Base-by-base conservation (phyloP, 2,797 vertebrate species). In the Myripristis murdjan region DNA sequence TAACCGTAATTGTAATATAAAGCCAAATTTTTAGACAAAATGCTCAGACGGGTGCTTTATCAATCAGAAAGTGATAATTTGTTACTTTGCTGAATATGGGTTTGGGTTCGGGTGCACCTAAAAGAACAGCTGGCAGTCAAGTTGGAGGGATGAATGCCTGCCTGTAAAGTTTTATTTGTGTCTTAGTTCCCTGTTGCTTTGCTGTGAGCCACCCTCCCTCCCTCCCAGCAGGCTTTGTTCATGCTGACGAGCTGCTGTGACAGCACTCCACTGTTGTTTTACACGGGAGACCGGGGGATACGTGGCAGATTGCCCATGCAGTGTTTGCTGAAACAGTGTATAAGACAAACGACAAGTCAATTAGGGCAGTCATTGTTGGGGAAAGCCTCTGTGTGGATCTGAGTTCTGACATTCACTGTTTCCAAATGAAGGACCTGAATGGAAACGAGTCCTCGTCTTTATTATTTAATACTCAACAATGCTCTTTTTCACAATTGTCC, bases 201-300 rank as follows among this genome's bases (percentile, higher is more conserved):
- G 28, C 7, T 6, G 28, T 57, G 56, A 20, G 37, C 18, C 22
- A n/a, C 23, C 11, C 54, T n/a, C 44, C n/a, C 14, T 33, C 28
- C 24, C 11, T 47, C 24, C 43, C 20, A 49, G 77, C 26, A 56
- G 11, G 35, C 23, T 52, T 44, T 76, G 67, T 43, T 41, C 26
- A 53, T 23, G 23, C 31, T 24, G 18, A 56, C 33, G 3, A 49
- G 51, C 52, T 18, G 47, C 65, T 64, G 8, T 37, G 47, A 53
- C 16, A 67, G 47, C n/a, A 41, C 18, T 59, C 47, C 6, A 16
- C 22, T 58, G 65, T 35, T 56, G 35, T 43, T 43, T 39, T 43
- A 51, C 18, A 70, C 31, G 22, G 28, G 31, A 6, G 6, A 31
- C 33, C 28, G 35, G 35, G 56, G 16, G 10, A 15, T 26, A 28